A percentile compares a stretch with the other conserved stretches of the same genome.
phyloP scores from a whole-genome alignment of 2,113 vertebrate genomes.

The Chrysochloris asiatica region DNA sequence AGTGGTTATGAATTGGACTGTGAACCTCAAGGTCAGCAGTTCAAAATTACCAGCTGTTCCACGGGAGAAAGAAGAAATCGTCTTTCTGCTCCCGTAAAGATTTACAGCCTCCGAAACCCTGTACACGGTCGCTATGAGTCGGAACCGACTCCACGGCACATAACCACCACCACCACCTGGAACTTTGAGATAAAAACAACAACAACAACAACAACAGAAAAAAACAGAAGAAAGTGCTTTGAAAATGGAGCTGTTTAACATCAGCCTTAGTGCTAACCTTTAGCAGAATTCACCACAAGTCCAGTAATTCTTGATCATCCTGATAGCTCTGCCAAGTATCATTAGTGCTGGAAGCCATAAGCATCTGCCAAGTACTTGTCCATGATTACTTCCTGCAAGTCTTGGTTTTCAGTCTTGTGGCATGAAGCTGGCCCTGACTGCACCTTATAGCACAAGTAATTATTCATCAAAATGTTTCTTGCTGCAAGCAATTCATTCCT shows the following conservation, averaged over 20 bases:
- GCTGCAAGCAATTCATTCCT: conserved; percentile 60
- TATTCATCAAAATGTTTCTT: conserved; percentile 69
- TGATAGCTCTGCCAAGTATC: background rate
- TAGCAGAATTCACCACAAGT: background rate
- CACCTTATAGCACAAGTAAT: conserved; percentile 60
- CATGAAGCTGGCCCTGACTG: conserved; percentile 23
- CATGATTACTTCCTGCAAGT: conserved; percentile 40
- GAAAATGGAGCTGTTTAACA: conserved; percentile 13
- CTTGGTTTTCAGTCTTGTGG: conserved; percentile 22
- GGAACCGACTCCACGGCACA: too few species aligned
- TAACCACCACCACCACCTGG: too few species aligned
- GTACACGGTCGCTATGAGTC: too few species aligned
- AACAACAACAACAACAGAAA: too few species aligned
- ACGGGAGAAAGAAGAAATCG: too few species aligned
- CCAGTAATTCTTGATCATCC: conserved; percentile 33
- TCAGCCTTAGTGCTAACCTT: background rate
- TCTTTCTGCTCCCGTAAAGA: too few species aligned
- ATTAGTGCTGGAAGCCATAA: conserved; percentile 16
- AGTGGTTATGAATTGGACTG: too few species aligned
- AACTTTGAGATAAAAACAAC: background rate
- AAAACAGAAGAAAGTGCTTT: background rate
- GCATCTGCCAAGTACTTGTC: background rate
- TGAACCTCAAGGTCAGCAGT: too few species aligned
- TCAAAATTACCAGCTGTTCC: too few species aligned
- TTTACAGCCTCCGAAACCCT: too few species aligned